phyloP scores from a whole-genome alignment of 2,113 vertebrate genomes.

The Micromys minutus region DNA sequence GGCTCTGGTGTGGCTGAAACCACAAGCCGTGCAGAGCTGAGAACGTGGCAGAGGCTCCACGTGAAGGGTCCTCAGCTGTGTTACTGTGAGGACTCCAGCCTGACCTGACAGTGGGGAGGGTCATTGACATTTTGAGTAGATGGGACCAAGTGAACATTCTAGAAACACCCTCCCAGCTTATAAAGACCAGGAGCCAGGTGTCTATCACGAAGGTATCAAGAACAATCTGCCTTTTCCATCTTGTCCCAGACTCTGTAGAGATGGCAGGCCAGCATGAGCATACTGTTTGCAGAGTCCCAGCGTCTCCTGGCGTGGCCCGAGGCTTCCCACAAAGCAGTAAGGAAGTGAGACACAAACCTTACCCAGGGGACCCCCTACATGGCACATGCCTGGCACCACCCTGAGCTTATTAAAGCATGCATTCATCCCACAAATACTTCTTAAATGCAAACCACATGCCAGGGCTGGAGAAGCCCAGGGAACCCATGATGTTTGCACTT shows the following conservation, averaged over 20 bases:
- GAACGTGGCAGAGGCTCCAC: not conserved
- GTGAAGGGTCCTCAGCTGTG: not conserved
- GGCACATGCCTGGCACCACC: not conserved
- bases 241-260: not conserved
- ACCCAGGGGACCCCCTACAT: not conserved
- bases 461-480: not conserved
- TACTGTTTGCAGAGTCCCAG: not conserved
- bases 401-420: not conserved
- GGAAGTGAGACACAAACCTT: not conserved
- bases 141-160: not conserved
- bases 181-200: not conserved
- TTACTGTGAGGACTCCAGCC: not conserved
- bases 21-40: not conserved
- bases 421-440: not conserved
- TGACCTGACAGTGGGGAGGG: not conserved
- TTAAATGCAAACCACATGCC: not conserved
- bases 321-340: not conserved
- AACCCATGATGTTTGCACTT: not conserved
- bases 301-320: not conserved
- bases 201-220: no score
- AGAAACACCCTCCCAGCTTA: not conserved
- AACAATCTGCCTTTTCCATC: not conserved
- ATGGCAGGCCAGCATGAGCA: not conserved
- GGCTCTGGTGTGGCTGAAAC: not conserved
- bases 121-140: not conserved